Percentiles rank a stretch among this genome's conserved stretches.
Evolutionary conservation across 2,797 vertebrate species (phyloP).

Genomic region (Chelonia mydas): DNA sequence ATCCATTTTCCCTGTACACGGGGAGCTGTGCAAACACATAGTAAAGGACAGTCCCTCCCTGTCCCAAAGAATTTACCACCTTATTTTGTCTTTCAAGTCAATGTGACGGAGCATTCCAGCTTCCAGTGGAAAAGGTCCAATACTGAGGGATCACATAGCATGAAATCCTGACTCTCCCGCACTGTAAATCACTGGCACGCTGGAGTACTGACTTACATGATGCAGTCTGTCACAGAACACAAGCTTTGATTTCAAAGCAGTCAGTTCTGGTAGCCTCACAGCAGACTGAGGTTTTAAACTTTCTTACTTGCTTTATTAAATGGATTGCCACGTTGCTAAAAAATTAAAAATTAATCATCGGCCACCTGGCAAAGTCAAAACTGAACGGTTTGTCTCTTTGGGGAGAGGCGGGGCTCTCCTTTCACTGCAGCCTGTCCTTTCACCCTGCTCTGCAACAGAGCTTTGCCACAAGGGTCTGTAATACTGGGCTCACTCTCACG

Average conservation of each 20-base stretch:
- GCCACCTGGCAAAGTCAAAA: constrained; percentile 9
- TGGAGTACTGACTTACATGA: rapidly evolving
- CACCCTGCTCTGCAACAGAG: not conserved
- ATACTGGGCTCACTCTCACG: not conserved
- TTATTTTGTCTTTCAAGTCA: not conserved
- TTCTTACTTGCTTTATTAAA: not conserved
- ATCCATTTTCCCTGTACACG: not conserved
- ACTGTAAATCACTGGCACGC: rapidly evolving
- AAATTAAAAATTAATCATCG: constrained; percentile 48
- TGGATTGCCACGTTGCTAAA: constrained; percentile 19
- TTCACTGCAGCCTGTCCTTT: not conserved
- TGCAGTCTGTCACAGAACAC: not conserved
- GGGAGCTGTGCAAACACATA: not conserved
- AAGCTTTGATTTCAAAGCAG: not conserved
- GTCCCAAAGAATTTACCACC: not conserved
- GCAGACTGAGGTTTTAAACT: not conserved
- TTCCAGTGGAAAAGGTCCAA: not conserved
- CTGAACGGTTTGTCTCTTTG: not conserved
- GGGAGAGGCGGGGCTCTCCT: not conserved
- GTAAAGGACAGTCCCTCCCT: not conserved
- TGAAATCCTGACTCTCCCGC: rapidly evolving
- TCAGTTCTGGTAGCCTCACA: not conserved
- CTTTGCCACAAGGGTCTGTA: not conserved
- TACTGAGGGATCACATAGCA: rapidly evolving
- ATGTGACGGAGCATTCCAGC: rapidly evolving